Evolutionary conservation across 2,888 invertebrate genomes (phyloP), one percentile per base, ranked within the genome.

Genomic region (Leptinotarsa peninsularis): DNA sequence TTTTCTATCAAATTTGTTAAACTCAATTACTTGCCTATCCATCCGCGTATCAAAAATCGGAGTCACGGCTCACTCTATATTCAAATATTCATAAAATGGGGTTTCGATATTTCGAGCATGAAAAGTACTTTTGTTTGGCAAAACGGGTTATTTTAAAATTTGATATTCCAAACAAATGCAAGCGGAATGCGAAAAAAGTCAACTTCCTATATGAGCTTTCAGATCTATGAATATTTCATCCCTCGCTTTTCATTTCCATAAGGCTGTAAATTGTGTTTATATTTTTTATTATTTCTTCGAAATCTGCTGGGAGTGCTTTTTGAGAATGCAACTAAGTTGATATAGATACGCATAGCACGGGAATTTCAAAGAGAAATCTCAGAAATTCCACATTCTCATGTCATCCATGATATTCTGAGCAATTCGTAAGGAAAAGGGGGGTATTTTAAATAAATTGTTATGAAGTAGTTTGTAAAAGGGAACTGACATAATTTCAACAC

Each of bases 181-280:
- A n/a, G 49, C 17, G 49, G 18, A 18, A 21, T 18, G 54, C 54
- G 18, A 18, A 43, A 60, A 67, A 49, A 27, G 49, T 43, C 21
- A 23, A 67, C 21, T 27, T 49, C 23, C 68, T 63, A 52, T 72
- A 18, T 60, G 58, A 14, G 27, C 73, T 58, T 56, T 68, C 18
- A 68, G 27, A 17, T 49, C 67, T 67, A 58, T 73, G 73, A 68
- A 60, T 68, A 73, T 69, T 56, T 69, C 15, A 69, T 54, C 56
- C 10, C 17, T 3, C 14, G 33, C 54, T 21, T 27, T 68, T 54
- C 33, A 43, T 18, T 56, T 23, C 17, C 43, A 21, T 17, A 18
- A 23, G 54, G 15, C 4, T 43, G 56, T 17, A 23, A 23, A 49
- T 49, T 49, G 67, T 33, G 15, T 43, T 49, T 67, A 43, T 43